Percentiles rank a stretch among this genome's conserved stretches.
Conservation (phyloP, 53 echinoderm and acorn worm genomes). For the Crossaster papposus region DNA sequence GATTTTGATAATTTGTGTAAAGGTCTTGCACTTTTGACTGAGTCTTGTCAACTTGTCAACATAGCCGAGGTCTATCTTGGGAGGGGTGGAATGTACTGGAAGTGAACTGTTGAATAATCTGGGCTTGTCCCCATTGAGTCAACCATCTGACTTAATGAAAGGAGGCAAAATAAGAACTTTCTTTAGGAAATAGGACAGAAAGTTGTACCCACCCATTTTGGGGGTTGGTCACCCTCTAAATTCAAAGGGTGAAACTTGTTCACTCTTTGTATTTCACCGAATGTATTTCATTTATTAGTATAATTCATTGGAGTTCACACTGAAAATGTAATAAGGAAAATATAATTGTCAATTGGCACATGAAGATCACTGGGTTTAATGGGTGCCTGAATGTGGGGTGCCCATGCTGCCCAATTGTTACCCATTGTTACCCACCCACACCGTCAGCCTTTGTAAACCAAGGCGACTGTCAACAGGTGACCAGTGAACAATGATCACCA, state of each 20-base stretch:
- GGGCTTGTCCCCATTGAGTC: not conserved
- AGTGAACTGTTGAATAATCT: not conserved
- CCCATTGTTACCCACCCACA: conserved; percentile 35
- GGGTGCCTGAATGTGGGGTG: conserved; percentile 13
- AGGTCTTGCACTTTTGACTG: not conserved
- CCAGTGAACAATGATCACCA: conserved; percentile 16
- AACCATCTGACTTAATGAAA: not conserved
- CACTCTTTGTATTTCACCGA: no score
- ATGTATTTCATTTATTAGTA: conserved; percentile 7
- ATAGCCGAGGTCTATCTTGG: not conserved
- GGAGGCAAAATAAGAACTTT: not conserved
- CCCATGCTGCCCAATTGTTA: not conserved
- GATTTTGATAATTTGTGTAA: no score
- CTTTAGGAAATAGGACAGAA: not conserved
- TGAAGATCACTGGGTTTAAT: conserved; percentile 2
- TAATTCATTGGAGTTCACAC: conserved; percentile 4
- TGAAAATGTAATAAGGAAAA: not conserved
- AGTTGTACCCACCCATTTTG: not conserved
- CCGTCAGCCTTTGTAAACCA: conserved; percentile 51
- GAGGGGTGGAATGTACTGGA: not conserved
- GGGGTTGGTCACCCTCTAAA: no score
- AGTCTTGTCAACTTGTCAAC: not conserved
- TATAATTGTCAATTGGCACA: conserved; percentile 34
- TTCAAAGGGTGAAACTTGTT: not conserved
- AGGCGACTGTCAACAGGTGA: conserved; percentile 23